Percentiles rank a stretch among this genome's conserved stretches.
These are phyloP conservation scores for Schlechtendalia chinensis DNA, from an alignment of 1,140 invertebrate species.

Conservation along the genomic window DNA sequence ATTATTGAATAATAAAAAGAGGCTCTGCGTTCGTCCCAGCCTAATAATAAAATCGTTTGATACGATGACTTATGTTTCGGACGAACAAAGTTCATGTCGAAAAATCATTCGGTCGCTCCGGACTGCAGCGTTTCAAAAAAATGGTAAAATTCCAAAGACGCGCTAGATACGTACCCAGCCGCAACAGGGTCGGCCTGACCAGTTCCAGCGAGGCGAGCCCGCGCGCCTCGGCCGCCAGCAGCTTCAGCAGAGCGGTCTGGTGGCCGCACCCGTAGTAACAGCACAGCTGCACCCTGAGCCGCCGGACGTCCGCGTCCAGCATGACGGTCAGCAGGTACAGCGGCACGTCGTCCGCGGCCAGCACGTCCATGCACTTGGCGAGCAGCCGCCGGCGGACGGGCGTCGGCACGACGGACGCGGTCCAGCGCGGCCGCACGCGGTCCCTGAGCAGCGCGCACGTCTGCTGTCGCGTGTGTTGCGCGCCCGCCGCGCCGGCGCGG, in stretches of 20 bases:
- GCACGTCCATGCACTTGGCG: slow-evolving; percentile 56
- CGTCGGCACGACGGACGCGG: slow-evolving; percentile 56
- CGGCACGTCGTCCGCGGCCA: slow-evolving; percentile 57
- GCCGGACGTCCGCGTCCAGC: slow-evolving; percentile 58
- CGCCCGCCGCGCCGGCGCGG: not conserved
- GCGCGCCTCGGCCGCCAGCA: slow-evolving; percentile 57
- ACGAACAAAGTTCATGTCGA: too few species aligned
- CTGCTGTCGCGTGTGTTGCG: slow-evolving; percentile 52
- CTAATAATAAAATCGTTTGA: too few species aligned
- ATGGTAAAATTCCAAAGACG: too few species aligned
- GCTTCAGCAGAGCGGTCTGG: slow-evolving; percentile 58
- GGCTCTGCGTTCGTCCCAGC: too few species aligned
- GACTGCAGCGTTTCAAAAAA: too few species aligned
- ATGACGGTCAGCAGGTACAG: slow-evolving; percentile 58
- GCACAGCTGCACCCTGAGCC: slow-evolving; percentile 58
- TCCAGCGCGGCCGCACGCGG: slow-evolving; percentile 58
- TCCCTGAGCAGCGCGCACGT: slow-evolving; percentile 56
- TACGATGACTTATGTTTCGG: too few species aligned
- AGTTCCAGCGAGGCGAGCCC: slow-evolving; percentile 58
- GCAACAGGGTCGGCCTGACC: slow-evolving; percentile 57
- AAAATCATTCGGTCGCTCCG: too few species aligned
- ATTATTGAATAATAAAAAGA: too few species aligned
- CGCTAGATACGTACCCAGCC: slow-evolving; percentile 53
- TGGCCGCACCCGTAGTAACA: slow-evolving; percentile 61
- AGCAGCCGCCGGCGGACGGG: slow-evolving; percentile 56